Base-by-base conservation (phyloP, 1,140 invertebrate genomes). In the Drosophila kanapiae region DNA sequence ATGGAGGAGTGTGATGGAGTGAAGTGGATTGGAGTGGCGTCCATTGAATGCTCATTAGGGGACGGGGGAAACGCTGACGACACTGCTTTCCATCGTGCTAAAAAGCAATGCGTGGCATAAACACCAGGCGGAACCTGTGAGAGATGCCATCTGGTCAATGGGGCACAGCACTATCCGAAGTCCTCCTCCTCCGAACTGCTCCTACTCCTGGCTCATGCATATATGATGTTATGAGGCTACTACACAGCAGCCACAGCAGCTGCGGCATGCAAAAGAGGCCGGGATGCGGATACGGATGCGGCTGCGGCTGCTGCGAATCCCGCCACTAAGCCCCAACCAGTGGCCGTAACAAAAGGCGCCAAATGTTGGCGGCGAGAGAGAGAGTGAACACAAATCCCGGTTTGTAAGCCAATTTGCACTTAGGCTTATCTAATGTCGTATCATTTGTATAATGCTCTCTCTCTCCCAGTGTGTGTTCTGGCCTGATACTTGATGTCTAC, bases 341-440 rank as follows among this genome's bases (percentile, higher is more conserved):
- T 45, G 16, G 13, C 47, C 23, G 47, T 48, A 58, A 56, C 27
- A 35, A 65, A 62, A 71, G 56, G 53, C 27, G 40, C 35, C 49
- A 31, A 58, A 67, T 60, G 47, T 54, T 16, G 31, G 6, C 27
- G 35, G 11, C n/a, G n/a, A n/a, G n/a, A n/a, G 16, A 37, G 31
- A 29, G 49, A 16, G 67, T 37, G 69, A 72, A 76, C 57, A 91
- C 91, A 92, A 92, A 91, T 92, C 91, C 91, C 88, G 80, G 91
- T 91, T 92, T 92, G 91, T 92, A 92, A 92, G 91, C 91, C 91
- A 92, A 92, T 92, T 92, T 92, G 91, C 91, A 92, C 91, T 92
- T 92, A 92, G 86, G 88, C 91, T 92, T 92, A 92, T 92, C 91
- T 92, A 85, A 92, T 92, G 88, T 92, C 91, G 82, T 92, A 91